A percentile compares a stretch with the other conserved stretches of the same genome.
Evolutionary conservation across 2,888 invertebrate species (phyloP).

Genomic region (Drosophila nr. medialis): DNA sequence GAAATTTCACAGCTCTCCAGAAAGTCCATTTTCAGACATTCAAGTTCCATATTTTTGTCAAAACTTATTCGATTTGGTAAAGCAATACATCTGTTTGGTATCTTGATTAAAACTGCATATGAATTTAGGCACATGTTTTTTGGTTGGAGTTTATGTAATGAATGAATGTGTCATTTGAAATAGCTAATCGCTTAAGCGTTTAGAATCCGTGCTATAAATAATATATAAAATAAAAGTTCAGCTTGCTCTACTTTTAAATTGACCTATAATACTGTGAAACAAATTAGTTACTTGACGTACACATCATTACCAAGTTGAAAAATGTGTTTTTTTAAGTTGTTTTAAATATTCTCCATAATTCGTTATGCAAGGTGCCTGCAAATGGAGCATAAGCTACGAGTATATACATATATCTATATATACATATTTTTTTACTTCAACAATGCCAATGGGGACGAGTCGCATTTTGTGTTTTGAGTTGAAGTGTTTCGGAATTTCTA

Average conservation of each 20-base stretch:
- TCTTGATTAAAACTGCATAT: neutral
- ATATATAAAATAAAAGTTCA: neutral
- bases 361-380: conserved; percentile 61
- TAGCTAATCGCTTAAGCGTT: neutral
- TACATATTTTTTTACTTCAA: conserved; percentile 30
- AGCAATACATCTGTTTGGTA: neutral
- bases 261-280: conserved; percentile 1
- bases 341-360: conserved; percentile 35
- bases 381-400: conserved; percentile 58
- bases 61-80: neutral
- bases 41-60: neutral
- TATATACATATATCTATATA: conserved; percentile 7
- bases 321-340: conserved; percentile 7
- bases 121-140: neutral
- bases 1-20: neutral
- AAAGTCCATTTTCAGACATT: too few relatives aligned
- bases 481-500: conserved; percentile 66
- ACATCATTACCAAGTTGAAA: neutral
- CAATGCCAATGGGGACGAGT: conserved; percentile 36
- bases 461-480: conserved; percentile 23
- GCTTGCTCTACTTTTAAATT: neutral
- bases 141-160: too few relatives aligned
- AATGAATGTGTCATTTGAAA: too few relatives aligned
- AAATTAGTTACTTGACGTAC: neutral
- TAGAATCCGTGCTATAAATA: neutral